phyloP scores from a whole-genome alignment of 2,888 invertebrate genomes.

The Xylota segnis region DNA sequence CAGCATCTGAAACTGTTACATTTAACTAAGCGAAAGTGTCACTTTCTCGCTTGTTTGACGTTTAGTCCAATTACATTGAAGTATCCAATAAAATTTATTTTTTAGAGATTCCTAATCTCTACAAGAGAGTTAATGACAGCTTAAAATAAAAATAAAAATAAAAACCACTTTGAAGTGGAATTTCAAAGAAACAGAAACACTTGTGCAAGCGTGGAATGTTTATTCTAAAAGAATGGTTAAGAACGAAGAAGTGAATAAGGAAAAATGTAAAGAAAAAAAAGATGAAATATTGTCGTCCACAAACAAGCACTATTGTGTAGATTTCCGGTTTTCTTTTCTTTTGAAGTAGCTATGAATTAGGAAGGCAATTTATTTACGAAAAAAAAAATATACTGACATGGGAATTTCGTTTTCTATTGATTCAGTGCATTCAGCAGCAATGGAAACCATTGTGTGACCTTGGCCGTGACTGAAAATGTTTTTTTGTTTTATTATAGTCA shows the following conservation, averaged over 20 bases:
- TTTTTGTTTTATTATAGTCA: background rate
- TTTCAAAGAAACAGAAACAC: conserved; percentile 16
- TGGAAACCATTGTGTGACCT: conserved; percentile 19
- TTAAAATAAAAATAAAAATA: conserved; percentile 9
- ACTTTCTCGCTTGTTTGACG: conserved; percentile 16
- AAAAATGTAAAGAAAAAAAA: background rate
- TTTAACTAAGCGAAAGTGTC: conserved; percentile 36
- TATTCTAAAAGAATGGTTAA: conserved; percentile 24
- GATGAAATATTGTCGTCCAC: conserved; percentile 11
- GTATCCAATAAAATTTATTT: background rate
- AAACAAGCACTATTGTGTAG: conserved; percentile 9
- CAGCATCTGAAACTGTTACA: background rate
- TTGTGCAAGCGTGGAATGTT: conserved; percentile 28
- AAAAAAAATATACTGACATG: conserved; percentile 11
- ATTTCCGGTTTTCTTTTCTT: conserved; percentile 43
- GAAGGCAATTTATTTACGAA: conserved; percentile 10
- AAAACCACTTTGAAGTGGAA: conserved; percentile 24
- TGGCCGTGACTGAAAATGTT: background rate
- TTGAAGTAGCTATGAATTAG: conserved; percentile 32
- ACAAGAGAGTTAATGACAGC: conserved; percentile 16
- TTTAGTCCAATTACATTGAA: background rate
- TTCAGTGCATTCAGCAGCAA: conserved; percentile 1
- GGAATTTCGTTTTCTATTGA: conserved; percentile 26
- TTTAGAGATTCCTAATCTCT: conserved; percentile 2
- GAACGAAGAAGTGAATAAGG: background rate